Conservation (phyloP, 2,888 invertebrate species). For the Philereme vetulata region DNA sequence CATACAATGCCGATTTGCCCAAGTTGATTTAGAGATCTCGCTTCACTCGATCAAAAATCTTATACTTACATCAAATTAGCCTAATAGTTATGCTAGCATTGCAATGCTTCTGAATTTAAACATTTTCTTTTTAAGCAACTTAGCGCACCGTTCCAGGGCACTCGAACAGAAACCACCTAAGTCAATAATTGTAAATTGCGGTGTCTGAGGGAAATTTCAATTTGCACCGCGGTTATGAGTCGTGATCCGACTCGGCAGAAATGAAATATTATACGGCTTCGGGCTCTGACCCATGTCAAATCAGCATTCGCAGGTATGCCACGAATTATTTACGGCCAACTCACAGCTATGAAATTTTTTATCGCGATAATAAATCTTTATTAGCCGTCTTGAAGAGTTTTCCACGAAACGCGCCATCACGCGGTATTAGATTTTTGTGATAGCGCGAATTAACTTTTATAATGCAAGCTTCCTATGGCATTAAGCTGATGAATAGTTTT, state of each 20-base stretch:
- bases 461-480: constrained; percentile 19
- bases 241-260: constrained; percentile 69
- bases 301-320: constrained; percentile 80
- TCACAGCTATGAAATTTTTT: constrained; percentile 76
- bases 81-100: too few species aligned
- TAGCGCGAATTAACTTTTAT: constrained; percentile 27
- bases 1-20: too few species aligned
- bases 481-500: constrained; percentile 5
- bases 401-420: constrained; percentile 46
- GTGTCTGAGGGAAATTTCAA: constrained; percentile 67
- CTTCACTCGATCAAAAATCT: too few species aligned
- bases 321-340: constrained; percentile 78
- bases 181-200: constrained; percentile 58
- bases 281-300: constrained; percentile 78
- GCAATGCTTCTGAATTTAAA: too few species aligned
- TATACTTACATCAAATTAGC: too few species aligned
- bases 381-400: constrained; percentile 66
- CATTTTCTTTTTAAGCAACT: background rate
- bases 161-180: constrained; percentile 33
- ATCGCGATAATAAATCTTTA: constrained; percentile 77
- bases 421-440: constrained; percentile 28
- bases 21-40: too few species aligned
- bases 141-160: constrained; percentile 17
- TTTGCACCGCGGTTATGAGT: constrained; percentile 67
- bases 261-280: constrained; percentile 74